Base-by-base conservation (phyloP, 1,140 invertebrate species). In the Leptinotarsa texana region DNA sequence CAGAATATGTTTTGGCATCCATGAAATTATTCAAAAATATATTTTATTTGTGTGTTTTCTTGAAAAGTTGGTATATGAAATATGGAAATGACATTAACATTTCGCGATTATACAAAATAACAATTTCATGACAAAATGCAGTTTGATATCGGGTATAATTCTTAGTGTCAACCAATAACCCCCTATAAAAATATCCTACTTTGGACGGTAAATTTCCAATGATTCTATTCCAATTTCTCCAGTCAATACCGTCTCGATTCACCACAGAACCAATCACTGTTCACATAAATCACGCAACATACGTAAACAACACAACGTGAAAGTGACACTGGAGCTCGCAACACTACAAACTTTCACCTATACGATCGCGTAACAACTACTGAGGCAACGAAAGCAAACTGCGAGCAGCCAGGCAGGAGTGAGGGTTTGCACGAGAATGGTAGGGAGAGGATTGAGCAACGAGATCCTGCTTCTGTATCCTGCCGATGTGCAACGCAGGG, bases 361-460 rank as follows among this genome's bases (percentile, higher is more conserved):
- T 15, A 18, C 13, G n/a, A 13, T 57, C 51, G 51, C 51, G 51
- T 17, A 57, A 57, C 51, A 57, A 57, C 51, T 57, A 57, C 51
- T 57, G 33, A 42, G 8, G 17, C 51, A 3, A n/a, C 51, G 0
- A 1, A 8, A 15, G 51, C 51, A 1, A 33, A 33, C 33, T 33
- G 33, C n/a, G 51, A 18, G 4, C 51, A 17, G 17, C 51, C 51
- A 6, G 51, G 51, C 51, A 57, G 51, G 51, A 57, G 51, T 57
- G 51, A 57, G 51, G 17, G 51, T 57, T n/a, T 18, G 51, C 51
- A n/a, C 15, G 51, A 57, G n/a, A 57, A 15, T 57, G 51, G 51
- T 57, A 57, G 51, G 51, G 51, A 57, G 51, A 57, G 51, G 51
- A 57, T 18, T 57, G 51, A 57, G 51, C 51, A 57, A 57, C 51